phyloP scores from a whole-genome alignment of 2,797 vertebrate species.

The Sternarchorhynchus goeldii region DNA sequence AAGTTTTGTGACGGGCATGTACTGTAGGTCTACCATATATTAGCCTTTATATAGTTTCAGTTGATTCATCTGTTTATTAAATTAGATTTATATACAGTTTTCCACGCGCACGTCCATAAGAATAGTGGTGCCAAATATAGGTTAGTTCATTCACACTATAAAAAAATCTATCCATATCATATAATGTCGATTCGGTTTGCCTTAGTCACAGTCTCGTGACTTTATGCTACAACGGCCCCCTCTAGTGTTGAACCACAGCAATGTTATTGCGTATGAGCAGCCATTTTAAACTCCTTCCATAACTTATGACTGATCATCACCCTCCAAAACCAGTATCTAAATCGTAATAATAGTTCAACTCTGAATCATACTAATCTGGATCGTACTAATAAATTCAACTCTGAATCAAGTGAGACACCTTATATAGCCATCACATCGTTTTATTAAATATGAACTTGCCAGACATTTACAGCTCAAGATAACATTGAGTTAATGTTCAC shows the following conservation, averaged over 20 bases:
- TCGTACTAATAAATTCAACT: neutral
- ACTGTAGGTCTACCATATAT: neutral
- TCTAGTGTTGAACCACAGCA: slow-evolving; percentile 12
- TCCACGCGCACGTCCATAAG: no score
- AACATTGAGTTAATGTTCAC: no score
- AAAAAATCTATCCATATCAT: neutral
- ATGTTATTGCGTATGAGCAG: neutral
- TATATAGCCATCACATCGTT: neutral
- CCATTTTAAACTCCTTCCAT: slow-evolving; percentile 15
- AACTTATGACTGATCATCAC: neutral
- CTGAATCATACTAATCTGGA: no score
- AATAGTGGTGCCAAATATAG: neutral
- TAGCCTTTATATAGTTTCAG: neutral
- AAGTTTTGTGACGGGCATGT: no score
- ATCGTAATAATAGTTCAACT: no score
- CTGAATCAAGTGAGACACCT: no score
- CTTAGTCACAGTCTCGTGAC: no score
- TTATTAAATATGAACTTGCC: neutral
- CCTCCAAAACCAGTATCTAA: no score
- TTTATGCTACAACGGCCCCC: slow-evolving; percentile 1
- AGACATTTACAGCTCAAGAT: neutral
- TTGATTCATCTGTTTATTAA: neutral
- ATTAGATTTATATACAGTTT: neutral
- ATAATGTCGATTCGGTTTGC: neutral
- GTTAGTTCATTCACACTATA: neutral